Evolutionary conservation across 2,113 vertebrate genomes (phyloP), one percentile per base, ranked within the genome.

Genomic region (Phasianus colchicus): DNA sequence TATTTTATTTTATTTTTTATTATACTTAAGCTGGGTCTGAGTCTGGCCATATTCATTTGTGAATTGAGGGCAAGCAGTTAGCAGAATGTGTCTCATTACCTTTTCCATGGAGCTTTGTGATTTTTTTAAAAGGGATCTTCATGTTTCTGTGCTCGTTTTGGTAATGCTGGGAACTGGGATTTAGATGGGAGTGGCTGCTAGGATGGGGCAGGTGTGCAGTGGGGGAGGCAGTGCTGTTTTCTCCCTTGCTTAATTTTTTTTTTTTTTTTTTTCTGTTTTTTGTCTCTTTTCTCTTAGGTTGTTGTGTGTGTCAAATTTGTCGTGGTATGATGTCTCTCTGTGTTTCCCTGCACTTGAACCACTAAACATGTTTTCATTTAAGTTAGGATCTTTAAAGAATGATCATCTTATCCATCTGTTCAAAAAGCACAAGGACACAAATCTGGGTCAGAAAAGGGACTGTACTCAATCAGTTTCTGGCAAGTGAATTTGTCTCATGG

Each of bases 361-460:
- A 92, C 93, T 93, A 90, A 95, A 95, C 85, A 79, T 88, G 80
- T 96, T 96, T 96, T 93, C 84, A 88, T 95, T 94, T 96, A 93
- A 92, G 94, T 96, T 96, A 84, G 90, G 90, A 95, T 91, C 91
- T 96, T 95, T 96, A 91, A 95, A 96, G 94, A 95, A 95, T 95
- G 85, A 96, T 96, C 92, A 96, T 96, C 92, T 92, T 92, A 95
- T 89, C 93, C 94, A 95, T 96, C 97, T 96, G 96, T 97, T 96
- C 92, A 80, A 79, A 96, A 96, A 95, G 90, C 88, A 94, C 66
- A 60, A 92, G 88, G 94, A 94, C 74, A 91, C 85, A 91, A 93
- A 95, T 95, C 93, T 96, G 95, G 94, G 95, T 96, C 93, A 96
- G 78, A 72, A 73, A 91, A 88, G 82, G 82, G 77, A 83, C 61